These are phyloP conservation scores for Platichthys stellatus DNA, from an alignment of 2,113 vertebrate genomes.

Conservation along the genomic window DNA sequence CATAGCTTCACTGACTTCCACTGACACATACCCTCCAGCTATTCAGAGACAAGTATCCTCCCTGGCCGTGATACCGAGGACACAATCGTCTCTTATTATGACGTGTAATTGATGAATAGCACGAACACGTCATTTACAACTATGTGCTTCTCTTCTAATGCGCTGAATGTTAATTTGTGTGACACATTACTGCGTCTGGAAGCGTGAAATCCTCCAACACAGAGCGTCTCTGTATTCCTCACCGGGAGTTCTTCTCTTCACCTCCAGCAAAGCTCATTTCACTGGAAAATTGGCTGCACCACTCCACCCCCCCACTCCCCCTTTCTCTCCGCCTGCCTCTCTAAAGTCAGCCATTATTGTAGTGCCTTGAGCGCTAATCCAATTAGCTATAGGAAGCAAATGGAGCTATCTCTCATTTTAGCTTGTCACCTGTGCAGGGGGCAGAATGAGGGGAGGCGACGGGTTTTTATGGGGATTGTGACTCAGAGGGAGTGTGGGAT, in stretches of 20 bases:
- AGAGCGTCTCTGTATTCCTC: slow-evolving; percentile 67
- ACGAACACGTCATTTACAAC: slow-evolving; percentile 30
- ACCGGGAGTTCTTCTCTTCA: slow-evolving; percentile 74
- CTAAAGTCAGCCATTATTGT: slow-evolving; percentile 70
- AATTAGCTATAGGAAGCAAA: slow-evolving; percentile 81
- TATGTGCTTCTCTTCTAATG: slow-evolving; percentile 2
- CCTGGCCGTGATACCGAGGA: neutral
- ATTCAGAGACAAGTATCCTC: slow-evolving; percentile 14
- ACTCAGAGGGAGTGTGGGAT: slow-evolving; percentile 41
- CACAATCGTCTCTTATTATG: neutral
- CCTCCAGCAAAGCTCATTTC: slow-evolving; percentile 79
- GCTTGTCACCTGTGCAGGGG: slow-evolving; percentile 68
- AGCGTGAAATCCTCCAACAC: slow-evolving; percentile 56
- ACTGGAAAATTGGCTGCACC: slow-evolving; percentile 72
- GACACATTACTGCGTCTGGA: slow-evolving; percentile 44
- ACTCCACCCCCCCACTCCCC: slow-evolving; percentile 58
- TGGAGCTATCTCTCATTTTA: slow-evolving; percentile 75
- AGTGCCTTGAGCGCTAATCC: slow-evolving; percentile 77
- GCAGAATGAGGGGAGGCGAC: slow-evolving; percentile 31
- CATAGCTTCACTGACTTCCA: neutral
- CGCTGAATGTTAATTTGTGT: slow-evolving; percentile 46
- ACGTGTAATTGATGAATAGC: slow-evolving; percentile 12
- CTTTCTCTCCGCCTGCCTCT: slow-evolving; percentile 65
- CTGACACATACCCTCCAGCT: slow-evolving; percentile 3
- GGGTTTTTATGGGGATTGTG: slow-evolving; percentile 59